Conservation (phyloP, 2,888 invertebrate species). For the Eupithecia abbreviata region DNA sequence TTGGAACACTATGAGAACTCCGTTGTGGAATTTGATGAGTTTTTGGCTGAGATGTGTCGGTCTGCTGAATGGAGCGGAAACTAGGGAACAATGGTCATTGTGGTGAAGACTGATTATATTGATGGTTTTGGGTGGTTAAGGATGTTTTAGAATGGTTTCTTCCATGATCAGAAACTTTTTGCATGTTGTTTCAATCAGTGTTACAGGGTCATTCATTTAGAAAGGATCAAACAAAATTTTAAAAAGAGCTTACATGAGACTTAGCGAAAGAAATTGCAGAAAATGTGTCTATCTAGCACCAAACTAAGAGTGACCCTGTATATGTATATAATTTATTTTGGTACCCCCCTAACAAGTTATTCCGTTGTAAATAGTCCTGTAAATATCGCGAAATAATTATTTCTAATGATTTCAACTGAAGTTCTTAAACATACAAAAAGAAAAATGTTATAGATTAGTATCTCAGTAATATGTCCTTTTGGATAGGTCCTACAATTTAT, state of each 20-base stretch:
- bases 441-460: background rate
- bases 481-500: background rate
- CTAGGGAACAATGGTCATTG: constrained; percentile 51
- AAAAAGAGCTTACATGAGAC: too few species aligned
- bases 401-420: background rate
- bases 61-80: constrained; percentile 85
- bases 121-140: constrained; percentile 11
- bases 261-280: background rate
- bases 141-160: constrained; percentile 9
- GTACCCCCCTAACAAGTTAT: background rate
- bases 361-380: constrained; percentile 4
- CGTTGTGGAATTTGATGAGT: constrained; percentile 89
- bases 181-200: background rate
- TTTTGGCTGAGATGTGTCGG: constrained; percentile 88
- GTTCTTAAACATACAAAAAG: background rate
- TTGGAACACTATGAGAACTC: constrained; percentile 89
- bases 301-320: background rate
- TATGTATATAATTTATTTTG: background rate
- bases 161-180: constrained; percentile 4
- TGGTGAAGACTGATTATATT: constrained; percentile 30
- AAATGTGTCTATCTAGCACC: background rate
- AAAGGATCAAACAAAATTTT: background rate
- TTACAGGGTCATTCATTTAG: background rate
- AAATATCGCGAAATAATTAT: background rate
- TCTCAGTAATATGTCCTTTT: background rate